Conservation (phyloP, 2,888 invertebrate genomes). For the Meandrusa payeni region DNA sequence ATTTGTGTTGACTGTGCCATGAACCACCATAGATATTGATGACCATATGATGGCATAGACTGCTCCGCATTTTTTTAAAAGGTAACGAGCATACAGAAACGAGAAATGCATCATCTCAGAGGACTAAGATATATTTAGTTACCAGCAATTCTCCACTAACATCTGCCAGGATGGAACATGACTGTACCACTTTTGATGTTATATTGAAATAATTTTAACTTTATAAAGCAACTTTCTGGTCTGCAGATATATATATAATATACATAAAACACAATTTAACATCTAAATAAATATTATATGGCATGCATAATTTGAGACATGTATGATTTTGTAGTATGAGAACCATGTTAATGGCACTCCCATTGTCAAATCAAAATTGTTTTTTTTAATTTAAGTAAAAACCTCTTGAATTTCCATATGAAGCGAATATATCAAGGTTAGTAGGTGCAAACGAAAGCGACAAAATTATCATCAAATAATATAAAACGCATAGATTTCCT, state of each 20-base stretch:
- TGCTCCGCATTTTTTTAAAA: constrained; percentile 50
- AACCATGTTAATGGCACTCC: constrained; percentile 27
- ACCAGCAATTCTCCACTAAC: too few species aligned
- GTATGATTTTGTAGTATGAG: constrained; percentile 22
- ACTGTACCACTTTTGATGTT: too few species aligned
- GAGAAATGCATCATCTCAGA: too few species aligned
- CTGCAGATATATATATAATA: constrained; percentile 42
- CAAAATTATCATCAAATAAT: constrained; percentile 35
- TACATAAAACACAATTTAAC: too few species aligned
- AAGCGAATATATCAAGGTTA: constrained; percentile 47
- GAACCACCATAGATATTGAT: constrained; percentile 56
- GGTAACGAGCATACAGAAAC: too few species aligned
- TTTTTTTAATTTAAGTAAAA: constrained; percentile 14
- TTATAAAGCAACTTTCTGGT: constrained; percentile 38
- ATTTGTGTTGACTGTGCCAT: constrained; percentile 23
- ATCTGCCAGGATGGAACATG: too few species aligned
- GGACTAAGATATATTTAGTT: too few species aligned
- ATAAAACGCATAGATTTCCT: constrained; percentile 47
- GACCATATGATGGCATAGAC: constrained; percentile 53
- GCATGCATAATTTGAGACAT: constrained; percentile 27
- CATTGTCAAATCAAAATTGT: too few species aligned
- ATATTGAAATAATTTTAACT: not conserved
- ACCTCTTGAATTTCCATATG: constrained; percentile 21
- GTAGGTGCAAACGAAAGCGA: constrained; percentile 57
- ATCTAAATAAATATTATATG: too few species aligned